phyloP scores from a whole-genome alignment of 2,888 invertebrate species.

The Philhelius pedissequus region DNA sequence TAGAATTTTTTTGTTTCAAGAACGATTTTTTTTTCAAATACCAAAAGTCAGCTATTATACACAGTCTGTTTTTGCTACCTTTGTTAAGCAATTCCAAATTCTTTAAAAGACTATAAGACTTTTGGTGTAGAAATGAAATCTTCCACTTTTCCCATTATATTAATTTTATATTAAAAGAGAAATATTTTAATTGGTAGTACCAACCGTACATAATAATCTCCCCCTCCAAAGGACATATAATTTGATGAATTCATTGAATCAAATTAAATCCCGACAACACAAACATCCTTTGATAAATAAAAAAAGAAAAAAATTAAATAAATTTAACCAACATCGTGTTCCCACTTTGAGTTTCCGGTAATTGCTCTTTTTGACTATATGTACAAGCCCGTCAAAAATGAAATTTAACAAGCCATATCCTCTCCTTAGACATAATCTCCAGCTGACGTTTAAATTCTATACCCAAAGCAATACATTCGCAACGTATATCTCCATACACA shows the following conservation, averaged over 20 bases:
- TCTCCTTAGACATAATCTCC: constrained; percentile 38
- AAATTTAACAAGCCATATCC: constrained; percentile 62
- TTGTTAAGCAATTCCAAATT: too few relatives aligned
- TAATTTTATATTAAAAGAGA: not conserved
- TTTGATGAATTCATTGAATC: constrained; percentile 37
- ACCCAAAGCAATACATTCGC: not conserved
- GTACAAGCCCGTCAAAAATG: constrained; percentile 36
- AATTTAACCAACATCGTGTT: constrained; percentile 28
- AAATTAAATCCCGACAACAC: constrained; percentile 32
- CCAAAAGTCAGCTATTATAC: too few relatives aligned
- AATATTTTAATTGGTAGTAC: not conserved
- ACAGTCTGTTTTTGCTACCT: too few relatives aligned
- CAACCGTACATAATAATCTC: not conserved
- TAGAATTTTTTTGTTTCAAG: too few relatives aligned
- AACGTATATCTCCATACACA: not conserved
- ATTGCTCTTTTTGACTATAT: constrained; percentile 44
- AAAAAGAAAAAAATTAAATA: not conserved
- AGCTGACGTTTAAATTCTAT: constrained; percentile 31
- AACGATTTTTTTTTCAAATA: too few relatives aligned
- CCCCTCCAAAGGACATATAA: not conserved
- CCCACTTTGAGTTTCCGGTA: constrained; percentile 62
- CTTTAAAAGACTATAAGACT: too few relatives aligned
- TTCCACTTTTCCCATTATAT: too few relatives aligned
- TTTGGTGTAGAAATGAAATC: too few relatives aligned
- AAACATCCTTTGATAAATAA: not conserved